Evolutionary conservation across 2,888 invertebrate species (phyloP), one percentile per base, ranked within the genome.

Genomic region (Cacoxenus indagator): DNA sequence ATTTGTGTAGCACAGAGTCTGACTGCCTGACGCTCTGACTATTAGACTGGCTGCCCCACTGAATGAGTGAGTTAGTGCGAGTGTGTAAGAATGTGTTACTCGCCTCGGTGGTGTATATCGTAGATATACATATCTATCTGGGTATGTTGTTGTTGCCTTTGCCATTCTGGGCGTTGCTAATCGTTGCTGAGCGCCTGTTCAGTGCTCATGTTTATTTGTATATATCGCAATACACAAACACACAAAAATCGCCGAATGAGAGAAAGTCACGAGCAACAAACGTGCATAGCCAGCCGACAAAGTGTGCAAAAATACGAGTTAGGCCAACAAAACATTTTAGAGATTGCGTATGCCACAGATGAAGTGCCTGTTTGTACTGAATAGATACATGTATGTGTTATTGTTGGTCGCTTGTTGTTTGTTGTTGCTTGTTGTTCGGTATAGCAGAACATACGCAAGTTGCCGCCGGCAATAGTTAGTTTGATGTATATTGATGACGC

Each of bases 141-240:
- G 17, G 24, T 51, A 51, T 62, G 48, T 48, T 61, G 54, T 22
- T 29, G 37, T 55, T 51, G 14, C 11, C 24, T 48, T 19, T 70
- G 31, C 37, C 51, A 17, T 75, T 75, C 77, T 59, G 77, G 75
- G 77, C 70, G 70, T 46, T 65, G 69, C 65, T 73, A 70, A 73
- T 62, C 59, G 67, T 64, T 75, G 74, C 84, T 83, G 81, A 68
- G 69, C 84, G 80, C 82, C 82, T 84, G 82, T 76, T 84, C 75
- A 71, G 69, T 71, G 75, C 78, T 80, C 82, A 82, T 84, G 84
- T 82, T 80, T 82, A 80, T 82, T 82, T 84, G 80, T 84, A 82
- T 83, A 82, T 82, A 82, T 82, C 79, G 82, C 76, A 78, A 80
- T 78, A 83, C 78, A 80, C 84, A 84, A 77, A 77, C 78, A 76